Conservation (phyloP, 2,888 invertebrate genomes). For the Dolichomitus sp. region DNA sequence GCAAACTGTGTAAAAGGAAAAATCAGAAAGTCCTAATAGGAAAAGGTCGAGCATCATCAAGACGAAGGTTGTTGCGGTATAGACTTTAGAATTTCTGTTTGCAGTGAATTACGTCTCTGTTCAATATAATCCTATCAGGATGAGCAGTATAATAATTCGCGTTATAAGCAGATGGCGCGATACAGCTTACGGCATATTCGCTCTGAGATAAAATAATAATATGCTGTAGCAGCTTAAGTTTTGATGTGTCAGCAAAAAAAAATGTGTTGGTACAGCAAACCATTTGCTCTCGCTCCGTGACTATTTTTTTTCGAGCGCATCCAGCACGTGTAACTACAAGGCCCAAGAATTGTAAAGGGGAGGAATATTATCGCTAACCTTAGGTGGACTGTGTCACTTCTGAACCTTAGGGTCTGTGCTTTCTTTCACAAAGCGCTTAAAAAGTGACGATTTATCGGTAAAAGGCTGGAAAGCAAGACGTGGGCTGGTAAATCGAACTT, state of each 20-base stretch:
- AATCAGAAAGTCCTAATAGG: neutral
- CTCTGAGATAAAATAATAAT: too few relatives aligned
- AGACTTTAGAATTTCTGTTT: neutral
- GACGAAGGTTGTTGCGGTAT: neutral
- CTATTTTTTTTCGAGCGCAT: too few relatives aligned
- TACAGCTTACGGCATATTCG: too few relatives aligned
- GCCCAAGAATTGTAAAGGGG: too few relatives aligned
- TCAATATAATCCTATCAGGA: neutral
- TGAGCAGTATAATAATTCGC: too few relatives aligned
- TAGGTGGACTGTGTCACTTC: neutral
- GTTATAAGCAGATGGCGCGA: too few relatives aligned
- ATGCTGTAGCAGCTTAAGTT: too few relatives aligned
- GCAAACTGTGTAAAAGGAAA: neutral
- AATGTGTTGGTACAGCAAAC: too few relatives aligned
- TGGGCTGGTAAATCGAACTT: slow-evolving; percentile 44
- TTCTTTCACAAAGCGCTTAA: neutral
- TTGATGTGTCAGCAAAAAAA: too few relatives aligned
- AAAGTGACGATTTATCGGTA: neutral
- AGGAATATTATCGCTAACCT: too few relatives aligned
- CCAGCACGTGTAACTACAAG: too few relatives aligned
- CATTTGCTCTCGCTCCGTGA: too few relatives aligned
- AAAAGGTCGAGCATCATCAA: slow-evolving; percentile 1
- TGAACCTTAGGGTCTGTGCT: neutral
- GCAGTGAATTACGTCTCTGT: neutral
- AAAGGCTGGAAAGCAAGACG: slow-evolving; percentile 11